Base-by-base conservation (phyloP, 2,797 vertebrate species). In the Acrossocheilus fasciatus region DNA sequence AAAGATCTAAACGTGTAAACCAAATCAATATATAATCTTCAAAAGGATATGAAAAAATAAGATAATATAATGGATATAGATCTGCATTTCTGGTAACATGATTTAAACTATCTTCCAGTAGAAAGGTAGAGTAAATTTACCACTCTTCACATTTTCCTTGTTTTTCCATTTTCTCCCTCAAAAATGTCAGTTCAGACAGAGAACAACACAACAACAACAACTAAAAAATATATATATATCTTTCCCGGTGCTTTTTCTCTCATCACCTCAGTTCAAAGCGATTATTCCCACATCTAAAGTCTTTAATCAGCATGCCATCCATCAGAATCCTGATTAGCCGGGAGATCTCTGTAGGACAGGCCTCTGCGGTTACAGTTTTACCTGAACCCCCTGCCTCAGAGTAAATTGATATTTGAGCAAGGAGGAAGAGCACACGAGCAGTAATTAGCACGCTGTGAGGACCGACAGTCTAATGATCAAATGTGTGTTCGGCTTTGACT, bases 281-380 rank as follows among this genome's bases (percentile, higher is more conserved):
- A 78, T 54, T 69, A 43, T 85, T 85, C 47, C 83, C 43, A 18
- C 57, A 68, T 76, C 72, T 47, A 50, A 18, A 83, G 41, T 41
- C 36, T 69, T 69, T 57, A 84, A 84, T 57, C 74, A 69, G 45
- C 74, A 54, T 78, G 59, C 36, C 62, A 78, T 77, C 74, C 62
- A 41, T 70, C 74, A 41, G 66, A 79, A 84, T 83, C 75, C 75
- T 69, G 45, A 77, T 84, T 52, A 84, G 75, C 73, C 15, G 0
- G 45, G 74, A 70, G 47, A 84, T 78, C 62, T 69, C 62, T 39
- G 59, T 50, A 39, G 73, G 73, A 77, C 45, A 26, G 45, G 59
- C 57, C 45, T 76, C 82, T 26, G 74, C 6, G 14, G 73, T 66
- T 66, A 68, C 36, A 64, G 43, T 66, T 15, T 52, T 84, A 78